Base-by-base conservation (phyloP, 2,888 invertebrate species). In the Apoda limacodes region DNA sequence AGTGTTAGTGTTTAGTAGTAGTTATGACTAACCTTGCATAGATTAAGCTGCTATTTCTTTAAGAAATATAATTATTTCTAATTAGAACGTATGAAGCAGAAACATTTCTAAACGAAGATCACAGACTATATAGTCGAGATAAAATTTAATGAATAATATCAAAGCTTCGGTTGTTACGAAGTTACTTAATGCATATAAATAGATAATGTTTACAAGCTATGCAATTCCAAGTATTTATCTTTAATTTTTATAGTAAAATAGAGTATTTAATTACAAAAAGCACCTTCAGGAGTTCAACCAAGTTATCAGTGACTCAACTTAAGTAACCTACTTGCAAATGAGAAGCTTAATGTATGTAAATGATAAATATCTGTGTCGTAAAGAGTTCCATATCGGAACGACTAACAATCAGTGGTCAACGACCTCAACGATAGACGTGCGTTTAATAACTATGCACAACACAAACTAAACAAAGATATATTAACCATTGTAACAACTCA, bases 401-500 rank as follows among this genome's bases (percentile, higher is more conserved):
- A 42, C 45, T 42, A 47, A 43, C 47, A 45, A 43, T 41, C 28
- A 30, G 37, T 43, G 53, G 42, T 37, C 52, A 40, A 36, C 33
- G 53, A 52, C 51, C 55, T 50, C 40, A 34, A 42, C 43, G 36
- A 44, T 40, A 40, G 37, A 54, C 54, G 54, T 56, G 54, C 42
- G 43, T 43, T 45, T 49, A 67, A 60, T 68, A 64, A 60, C 57
- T 64, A 60, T 59, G 59, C 63, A 55, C 53, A 55, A 52, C 55
- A 52, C 52, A 57, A 46, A 56, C 50, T 47, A 50, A 51, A 51
- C 52, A 53, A 45, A 48, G 44, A 61, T 62, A 66, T 66, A 67
- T 63, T 61, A 63, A 50, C 62, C 55, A 67, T 63, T 58, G 60
- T 52, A 48, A 43, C 42, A 50, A 53, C 53, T 42, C 30, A 40